These are phyloP conservation scores for Polypterus bichir DNA, from an alignment of 2,113 vertebrate species.

Conservation along the genomic window DNA sequence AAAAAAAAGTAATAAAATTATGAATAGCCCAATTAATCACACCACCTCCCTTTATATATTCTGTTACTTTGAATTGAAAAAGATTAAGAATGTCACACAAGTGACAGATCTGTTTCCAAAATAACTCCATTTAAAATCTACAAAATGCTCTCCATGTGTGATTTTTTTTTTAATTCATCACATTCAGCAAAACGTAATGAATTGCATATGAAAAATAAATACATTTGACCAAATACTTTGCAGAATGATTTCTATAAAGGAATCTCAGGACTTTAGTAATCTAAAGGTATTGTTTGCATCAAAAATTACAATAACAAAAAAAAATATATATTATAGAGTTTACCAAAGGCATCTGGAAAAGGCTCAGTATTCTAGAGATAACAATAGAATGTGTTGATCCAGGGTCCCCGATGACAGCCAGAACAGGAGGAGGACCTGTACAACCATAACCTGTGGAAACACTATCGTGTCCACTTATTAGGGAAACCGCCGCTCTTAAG, in stretches of 20 bases:
- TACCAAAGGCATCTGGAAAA: constrained; percentile 10
- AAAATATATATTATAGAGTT: neutral
- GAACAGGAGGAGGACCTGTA: neutral
- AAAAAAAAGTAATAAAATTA: no score
- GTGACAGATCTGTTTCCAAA: neutral
- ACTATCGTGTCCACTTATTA: constrained; percentile 4
- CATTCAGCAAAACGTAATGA: neutral
- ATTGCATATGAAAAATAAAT: neutral
- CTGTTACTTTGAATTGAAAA: neutral
- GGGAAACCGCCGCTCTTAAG: neutral
- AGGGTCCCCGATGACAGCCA: constrained; percentile 6
- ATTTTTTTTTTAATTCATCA: neutral
- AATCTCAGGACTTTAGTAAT: neutral
- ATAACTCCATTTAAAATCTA: no score
- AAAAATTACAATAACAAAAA: neutral
- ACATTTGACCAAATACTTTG: neutral
- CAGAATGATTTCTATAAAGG: neutral
- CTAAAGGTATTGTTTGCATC: no score
- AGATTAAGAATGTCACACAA: neutral
- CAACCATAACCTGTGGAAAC: neutral
- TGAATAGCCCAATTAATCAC: neutral
- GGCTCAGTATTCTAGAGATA: constrained; percentile 3
- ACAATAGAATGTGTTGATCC: constrained; percentile 10
- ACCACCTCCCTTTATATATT: neutral
- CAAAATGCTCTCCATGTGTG: no score